Conservation (phyloP, 2,797 vertebrate genomes). For the Oryzias dopingdopingensis region DNA sequence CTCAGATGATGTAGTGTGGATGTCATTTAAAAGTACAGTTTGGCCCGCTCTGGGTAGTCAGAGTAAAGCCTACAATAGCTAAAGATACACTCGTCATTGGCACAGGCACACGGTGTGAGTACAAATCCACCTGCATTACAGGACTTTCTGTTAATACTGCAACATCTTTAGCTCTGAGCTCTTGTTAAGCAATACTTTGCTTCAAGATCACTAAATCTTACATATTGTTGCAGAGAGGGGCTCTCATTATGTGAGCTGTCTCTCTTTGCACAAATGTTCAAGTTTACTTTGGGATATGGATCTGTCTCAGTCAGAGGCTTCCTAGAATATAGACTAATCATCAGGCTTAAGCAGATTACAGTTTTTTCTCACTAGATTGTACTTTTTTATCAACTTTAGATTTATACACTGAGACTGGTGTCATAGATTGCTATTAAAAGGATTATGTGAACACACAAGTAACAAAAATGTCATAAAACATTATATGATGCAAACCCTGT, state of each 20-base stretch:
- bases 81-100: constrained; percentile 22
- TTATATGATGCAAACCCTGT: no score
- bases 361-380: no score
- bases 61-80: constrained; percentile 47
- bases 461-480: no score
- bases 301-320: background rate
- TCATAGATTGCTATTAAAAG: no score
- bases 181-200: constrained; percentile 18
- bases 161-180: constrained; percentile 21
- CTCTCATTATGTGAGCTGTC: constrained; percentile 1
- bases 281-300: constrained; percentile 1
- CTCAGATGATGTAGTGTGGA: constrained; percentile 30
- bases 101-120: constrained; percentile 25
- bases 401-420: no score
- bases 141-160: constrained; percentile 20
- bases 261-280: constrained; percentile 4
- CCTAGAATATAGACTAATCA: no score
- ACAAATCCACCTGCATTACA: constrained; percentile 32
- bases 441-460: no score
- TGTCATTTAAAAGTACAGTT: constrained; percentile 51
- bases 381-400: no score
- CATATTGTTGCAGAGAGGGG: background rate
- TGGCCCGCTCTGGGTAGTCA: constrained; percentile 39
- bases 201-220: constrained; percentile 15
- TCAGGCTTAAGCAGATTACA: no score